Percentiles rank a stretch among this genome's conserved stretches.
Evolutionary conservation across 1,140 invertebrate genomes (phyloP).

Genomic region (Drosophila pachea): DNA sequence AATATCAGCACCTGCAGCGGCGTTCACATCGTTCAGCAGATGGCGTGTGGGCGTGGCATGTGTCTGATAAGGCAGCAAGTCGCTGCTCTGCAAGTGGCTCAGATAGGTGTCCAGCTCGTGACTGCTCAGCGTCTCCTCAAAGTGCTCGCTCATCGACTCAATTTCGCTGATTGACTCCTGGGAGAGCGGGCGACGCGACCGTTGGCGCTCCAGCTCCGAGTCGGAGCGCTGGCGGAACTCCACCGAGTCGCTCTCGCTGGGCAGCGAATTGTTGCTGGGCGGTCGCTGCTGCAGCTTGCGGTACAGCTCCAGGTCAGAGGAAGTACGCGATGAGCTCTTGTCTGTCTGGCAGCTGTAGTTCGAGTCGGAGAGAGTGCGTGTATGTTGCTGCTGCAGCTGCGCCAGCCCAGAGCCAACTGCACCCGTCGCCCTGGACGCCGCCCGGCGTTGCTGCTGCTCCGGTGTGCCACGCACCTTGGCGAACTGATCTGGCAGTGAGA

Average conservation of each 20-base stretch:
- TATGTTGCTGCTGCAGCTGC: constrained; percentile 63
- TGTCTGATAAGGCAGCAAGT: constrained; percentile 60
- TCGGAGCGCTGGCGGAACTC: constrained; percentile 81
- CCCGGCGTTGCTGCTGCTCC: constrained; percentile 20
- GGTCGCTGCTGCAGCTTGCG: constrained; percentile 64
- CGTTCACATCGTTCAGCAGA: constrained; percentile 49
- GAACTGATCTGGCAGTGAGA: constrained; percentile 76
- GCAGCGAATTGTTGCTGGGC: constrained; percentile 66
- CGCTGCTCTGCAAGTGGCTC: constrained; percentile 81
- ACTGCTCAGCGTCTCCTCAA: constrained; percentile 80
- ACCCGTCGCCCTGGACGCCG: background rate
- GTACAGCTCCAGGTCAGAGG: constrained; percentile 75
- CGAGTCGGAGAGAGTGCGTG: constrained; percentile 72
- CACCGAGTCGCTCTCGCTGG: constrained; percentile 76
- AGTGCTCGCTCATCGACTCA: constrained; percentile 82
- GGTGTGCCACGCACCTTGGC: constrained; percentile 53
- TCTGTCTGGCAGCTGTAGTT: constrained; percentile 78
- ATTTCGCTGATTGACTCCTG: constrained; percentile 84
- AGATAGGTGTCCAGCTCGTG: constrained; percentile 85
- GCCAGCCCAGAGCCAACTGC: background rate
- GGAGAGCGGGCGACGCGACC: constrained; percentile 86
- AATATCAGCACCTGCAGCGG: constrained; percentile 43
- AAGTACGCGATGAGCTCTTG: constrained; percentile 72
- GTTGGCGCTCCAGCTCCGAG: constrained; percentile 82
- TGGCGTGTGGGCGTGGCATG: constrained; percentile 50